Base-by-base conservation (phyloP, 2,113 vertebrate genomes). In the Gymnocephalus cernua region DNA sequence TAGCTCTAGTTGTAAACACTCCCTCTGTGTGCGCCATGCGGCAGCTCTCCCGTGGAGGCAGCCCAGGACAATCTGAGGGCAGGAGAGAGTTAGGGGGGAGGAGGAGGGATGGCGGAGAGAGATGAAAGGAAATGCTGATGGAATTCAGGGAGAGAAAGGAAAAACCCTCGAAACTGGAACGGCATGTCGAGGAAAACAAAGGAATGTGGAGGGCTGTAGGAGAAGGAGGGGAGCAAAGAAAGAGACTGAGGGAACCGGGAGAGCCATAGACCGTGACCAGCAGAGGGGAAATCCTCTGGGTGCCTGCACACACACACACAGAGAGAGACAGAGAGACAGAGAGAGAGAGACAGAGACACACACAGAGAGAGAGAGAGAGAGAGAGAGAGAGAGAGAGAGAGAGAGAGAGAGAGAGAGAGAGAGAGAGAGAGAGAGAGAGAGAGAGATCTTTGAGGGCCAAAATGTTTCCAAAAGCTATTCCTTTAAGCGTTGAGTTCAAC, bases 81-180 rank as follows among this genome's bases (percentile, higher is more conserved):
- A 25, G 47, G 35, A 16, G 80, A 6, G 38, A 18, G 16, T 2
- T 11, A 16, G 29, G 19, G 3, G 21, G 19, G 38, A 9, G 47
- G n/a, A 45, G 69, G 68, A 25, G 4, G 79, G 54, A 23, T 3
- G n/a, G 16, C 38, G 1, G n/a, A 11, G 16, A 41, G 59, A 80
- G 47, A 78, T 86, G 74, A 85, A 75, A 85, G 82, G 79, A 77
- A 72, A 81, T 3, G 19, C 50, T 80, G 77, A 72, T 76, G 77
- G 29, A 77, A 80, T 80, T 74, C 68, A 81, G 38, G 23, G n/a
- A 58, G 64, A 77, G 61, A 67, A 38, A 74, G 82, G 77, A 44
- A 77, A 83, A 83, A 79, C 19, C 74, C 67, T 66, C 6, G 13
- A 84, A 79, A 74, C 64, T 76, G 53, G 53, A 66, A 74, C n/a